A percentile compares a stretch with the other conserved stretches of the same genome.
Conservation (phyloP, 1,140 invertebrate genomes). For the Aphelinus atriplicis region DNA sequence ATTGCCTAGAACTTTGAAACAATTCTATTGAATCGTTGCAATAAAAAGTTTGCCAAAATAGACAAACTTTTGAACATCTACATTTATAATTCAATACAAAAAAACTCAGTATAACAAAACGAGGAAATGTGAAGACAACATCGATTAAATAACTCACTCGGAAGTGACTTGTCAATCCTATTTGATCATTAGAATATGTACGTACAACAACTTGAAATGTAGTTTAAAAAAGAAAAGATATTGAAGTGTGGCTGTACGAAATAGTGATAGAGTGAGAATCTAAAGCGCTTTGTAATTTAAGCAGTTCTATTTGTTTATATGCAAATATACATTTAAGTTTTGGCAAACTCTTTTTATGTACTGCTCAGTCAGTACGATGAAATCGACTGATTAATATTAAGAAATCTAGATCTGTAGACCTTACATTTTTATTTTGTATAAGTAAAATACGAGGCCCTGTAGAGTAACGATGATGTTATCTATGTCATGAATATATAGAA, state of each 20-base stretch:
- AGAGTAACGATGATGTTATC: too few relatives aligned
- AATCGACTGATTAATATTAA: constrained; percentile 37
- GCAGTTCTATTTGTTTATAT: constrained; percentile 24
- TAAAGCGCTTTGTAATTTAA: constrained; percentile 15
- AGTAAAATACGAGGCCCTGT: too few relatives aligned
- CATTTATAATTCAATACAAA: neutral
- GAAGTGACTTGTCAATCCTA: constrained; percentile 36
- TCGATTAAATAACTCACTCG: constrained; percentile 17
- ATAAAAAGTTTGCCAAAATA: too few relatives aligned
- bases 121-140: neutral
- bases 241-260: neutral
- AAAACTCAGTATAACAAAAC: constrained; percentile 12
- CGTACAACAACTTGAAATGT: neutral
- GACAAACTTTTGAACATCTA: neutral
- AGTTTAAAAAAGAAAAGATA: neutral
- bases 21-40: too few relatives aligned
- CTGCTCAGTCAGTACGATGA: constrained; percentile 1
- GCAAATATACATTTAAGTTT: neutral
- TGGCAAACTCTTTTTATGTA: constrained; percentile 17
- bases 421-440: constrained; percentile 28
- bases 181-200: neutral
- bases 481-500: too few relatives aligned
- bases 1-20: too few relatives aligned
- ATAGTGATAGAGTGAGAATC: constrained; percentile 9
- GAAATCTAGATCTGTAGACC: constrained; percentile 29